These are phyloP conservation scores for Chirona hameri DNA, from an alignment of 2,888 invertebrate species.

Conservation along the genomic window DNA sequence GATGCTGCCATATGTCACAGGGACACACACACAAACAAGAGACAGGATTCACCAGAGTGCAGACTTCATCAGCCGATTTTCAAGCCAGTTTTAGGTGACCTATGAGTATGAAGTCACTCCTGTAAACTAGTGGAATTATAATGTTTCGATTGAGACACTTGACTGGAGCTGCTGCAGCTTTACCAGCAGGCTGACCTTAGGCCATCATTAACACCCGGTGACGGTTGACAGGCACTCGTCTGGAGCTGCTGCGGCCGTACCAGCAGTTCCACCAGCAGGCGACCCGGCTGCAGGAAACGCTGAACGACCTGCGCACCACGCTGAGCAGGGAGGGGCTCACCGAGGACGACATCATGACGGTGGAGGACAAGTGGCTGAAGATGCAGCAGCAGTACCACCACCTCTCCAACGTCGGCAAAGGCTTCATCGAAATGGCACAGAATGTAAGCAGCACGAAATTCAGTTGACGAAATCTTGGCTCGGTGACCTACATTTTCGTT, in stretches of 20 bases:
- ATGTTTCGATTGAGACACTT: too few species aligned
- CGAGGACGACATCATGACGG: constrained; percentile 50
- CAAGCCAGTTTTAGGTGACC: too few species aligned
- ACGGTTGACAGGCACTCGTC: constrained; percentile 50
- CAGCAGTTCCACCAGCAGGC: constrained; percentile 69
- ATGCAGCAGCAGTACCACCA: constrained; percentile 62
- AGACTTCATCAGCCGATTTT: too few species aligned
- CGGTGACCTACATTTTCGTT: too few species aligned
- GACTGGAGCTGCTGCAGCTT: too few species aligned
- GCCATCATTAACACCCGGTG: too few species aligned
- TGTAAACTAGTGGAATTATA: too few species aligned
- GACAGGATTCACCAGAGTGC: too few species aligned
- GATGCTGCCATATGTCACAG: not conserved
- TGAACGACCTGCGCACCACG: constrained; percentile 62
- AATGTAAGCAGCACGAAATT: constrained; percentile 50
- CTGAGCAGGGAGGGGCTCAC: constrained; percentile 54
- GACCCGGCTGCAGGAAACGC: constrained; percentile 60
- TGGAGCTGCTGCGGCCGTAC: constrained; percentile 63
- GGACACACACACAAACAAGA: too few species aligned
- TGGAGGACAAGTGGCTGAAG: constrained; percentile 63
- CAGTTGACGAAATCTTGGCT: not conserved
- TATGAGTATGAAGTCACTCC: too few species aligned
- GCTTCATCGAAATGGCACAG: constrained; percentile 60
- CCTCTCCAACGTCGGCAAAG: constrained; percentile 62
- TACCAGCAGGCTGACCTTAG: too few species aligned